Percentiles rank a stretch among this genome's conserved stretches.
Evolutionary conservation across 2,888 invertebrate genomes (phyloP).

Genomic region (Hyposoter dolosus): DNA sequence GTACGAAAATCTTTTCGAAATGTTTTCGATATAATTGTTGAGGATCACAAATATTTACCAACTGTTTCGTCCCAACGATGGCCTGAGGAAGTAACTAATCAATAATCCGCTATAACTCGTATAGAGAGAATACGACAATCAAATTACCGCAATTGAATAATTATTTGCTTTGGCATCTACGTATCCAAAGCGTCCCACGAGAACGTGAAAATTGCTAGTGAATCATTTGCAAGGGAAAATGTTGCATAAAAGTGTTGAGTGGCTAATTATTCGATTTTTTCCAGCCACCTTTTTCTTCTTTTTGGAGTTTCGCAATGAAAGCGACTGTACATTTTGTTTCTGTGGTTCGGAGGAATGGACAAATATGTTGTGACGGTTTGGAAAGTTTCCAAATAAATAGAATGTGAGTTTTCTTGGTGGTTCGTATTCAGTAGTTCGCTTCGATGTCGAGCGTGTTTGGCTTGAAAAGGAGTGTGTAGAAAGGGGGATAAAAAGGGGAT

Average conservation of each 20-base stretch:
- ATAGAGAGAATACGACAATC: no score
- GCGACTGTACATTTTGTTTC: background rate
- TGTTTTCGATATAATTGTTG: background rate
- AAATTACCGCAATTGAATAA: no score
- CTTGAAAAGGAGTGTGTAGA: background rate
- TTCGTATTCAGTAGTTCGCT: background rate
- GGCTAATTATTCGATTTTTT: background rate
- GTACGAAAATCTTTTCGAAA: background rate
- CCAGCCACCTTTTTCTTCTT: background rate
- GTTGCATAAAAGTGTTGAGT: background rate
- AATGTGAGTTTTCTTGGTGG: constrained; percentile 6
- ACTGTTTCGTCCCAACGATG: no score
- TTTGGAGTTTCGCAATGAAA: background rate
- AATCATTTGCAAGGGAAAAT: background rate
- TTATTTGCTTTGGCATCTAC: no score
- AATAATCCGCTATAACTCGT: no score
- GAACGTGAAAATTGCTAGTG: background rate
- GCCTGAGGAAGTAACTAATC: no score
- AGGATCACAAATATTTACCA: no score
- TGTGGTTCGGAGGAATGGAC: background rate
- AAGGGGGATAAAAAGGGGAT: background rate
- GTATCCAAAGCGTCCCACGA: no score
- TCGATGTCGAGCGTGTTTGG: constrained; percentile 22
- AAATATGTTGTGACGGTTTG: background rate
- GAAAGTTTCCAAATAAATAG: background rate